Base-by-base conservation (phyloP, 1,140 invertebrate species). In the Panulirus ornatus region DNA sequence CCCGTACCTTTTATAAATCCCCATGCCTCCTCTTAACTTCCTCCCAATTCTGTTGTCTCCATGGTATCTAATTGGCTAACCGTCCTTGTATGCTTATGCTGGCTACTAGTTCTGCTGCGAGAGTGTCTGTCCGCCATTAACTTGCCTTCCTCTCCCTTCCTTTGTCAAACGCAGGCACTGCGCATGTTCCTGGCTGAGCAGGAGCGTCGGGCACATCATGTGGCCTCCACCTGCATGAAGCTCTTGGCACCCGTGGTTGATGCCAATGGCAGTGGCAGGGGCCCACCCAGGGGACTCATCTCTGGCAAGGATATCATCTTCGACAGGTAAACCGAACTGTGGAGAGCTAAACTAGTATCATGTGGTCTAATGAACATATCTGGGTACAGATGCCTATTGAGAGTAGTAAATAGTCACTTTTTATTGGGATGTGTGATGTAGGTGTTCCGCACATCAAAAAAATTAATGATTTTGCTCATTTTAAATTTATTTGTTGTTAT, bases 261-360 rank as follows among this genome's bases (percentile, higher is more conserved):
- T 14, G 1, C 36, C 27, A 73, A 27, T 2, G 70, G 19, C 0
- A n/a, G 70, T 1, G n/a, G 22, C n/a, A 2, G 40, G 2, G 70
- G 44, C 9, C 83, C 83, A 51, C 83, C 83, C n/a, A n/a, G 16
- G 1, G 66, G 16, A 1, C 42, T 85, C 0, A 42, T 85, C 2
- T 22, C 66, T 2, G 40, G 44, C n/a, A 75, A 34, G 27, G 54
- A 85, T 70, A 47, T 85, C 27, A 75, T 85, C 9, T 85, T 51
- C 27, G 83, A 85, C 83, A 85, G 83, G 83, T 85, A 66, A 40
- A 42, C 11, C 36, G n/a, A n/a, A n/a, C n/a, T n/a, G n/a, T n/a
- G n/a, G n/a, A n/a, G n/a, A n/a, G n/a, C 14, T 22, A 34, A 22
- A 40, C 3, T 9, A 40, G 16, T 75, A 75, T 16, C 1, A n/a